Evolutionary conservation across 37 sponge, comb jelly and placozoan species (phyloP).

Genomic region (Hexactinellida sp.): DNA sequence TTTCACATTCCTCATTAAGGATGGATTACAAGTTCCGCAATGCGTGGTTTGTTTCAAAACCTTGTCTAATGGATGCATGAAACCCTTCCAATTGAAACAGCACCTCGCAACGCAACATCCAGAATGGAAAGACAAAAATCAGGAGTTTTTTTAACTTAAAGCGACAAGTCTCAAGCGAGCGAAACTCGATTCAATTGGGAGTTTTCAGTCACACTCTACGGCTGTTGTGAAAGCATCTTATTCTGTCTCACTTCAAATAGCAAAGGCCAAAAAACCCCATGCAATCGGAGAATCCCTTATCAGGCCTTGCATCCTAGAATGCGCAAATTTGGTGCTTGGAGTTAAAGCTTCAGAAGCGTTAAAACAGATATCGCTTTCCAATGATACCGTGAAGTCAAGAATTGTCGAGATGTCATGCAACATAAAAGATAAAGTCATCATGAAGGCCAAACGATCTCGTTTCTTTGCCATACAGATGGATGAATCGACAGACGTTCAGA

Average conservation of each 20-base stretch:
- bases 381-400: neutral
- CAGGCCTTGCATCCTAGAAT: neutral
- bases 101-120: conserved; percentile 14
- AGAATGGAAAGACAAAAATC: conserved; percentile 10
- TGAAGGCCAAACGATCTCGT: neutral
- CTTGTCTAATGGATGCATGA: conserved; percentile 16
- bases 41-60: conserved; percentile 14
- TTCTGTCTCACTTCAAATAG: neutral
- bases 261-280: neutral
- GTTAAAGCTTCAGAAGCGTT: neutral
- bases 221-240: neutral
- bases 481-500: neutral
- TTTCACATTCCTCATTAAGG: neutral
- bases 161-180: too few species aligned
- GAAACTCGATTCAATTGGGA: too few species aligned
- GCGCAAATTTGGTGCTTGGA: neutral
- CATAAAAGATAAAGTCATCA: neutral
- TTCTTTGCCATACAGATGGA: neutral
- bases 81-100: conserved; percentile 16
- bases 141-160: neutral
- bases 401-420: neutral
- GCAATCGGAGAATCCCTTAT: neutral
- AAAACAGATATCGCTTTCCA: neutral
- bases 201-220: too few species aligned
- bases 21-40: conserved; percentile 19